These are phyloP conservation scores for Phaethon lepturus DNA, from an alignment of 2,113 vertebrate species.

Conservation along the genomic window DNA sequence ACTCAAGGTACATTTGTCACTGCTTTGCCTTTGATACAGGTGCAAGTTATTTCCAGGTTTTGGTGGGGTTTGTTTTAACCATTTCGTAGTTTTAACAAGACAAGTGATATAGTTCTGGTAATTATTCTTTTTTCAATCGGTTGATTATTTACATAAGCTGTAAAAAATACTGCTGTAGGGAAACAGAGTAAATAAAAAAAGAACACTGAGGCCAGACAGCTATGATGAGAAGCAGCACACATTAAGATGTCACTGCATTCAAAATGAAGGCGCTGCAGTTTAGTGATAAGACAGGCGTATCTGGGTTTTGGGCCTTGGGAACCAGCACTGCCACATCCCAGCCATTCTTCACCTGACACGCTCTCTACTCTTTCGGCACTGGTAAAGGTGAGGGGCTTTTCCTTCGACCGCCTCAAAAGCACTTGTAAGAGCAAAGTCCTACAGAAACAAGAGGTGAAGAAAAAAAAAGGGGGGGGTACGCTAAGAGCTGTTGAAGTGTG, in stretches of 20 bases:
- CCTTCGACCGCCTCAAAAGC: not conserved
- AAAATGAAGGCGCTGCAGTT: not conserved
- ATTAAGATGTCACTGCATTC: accelerated
- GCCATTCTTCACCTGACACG: accelerated
- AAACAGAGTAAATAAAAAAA: not conserved
- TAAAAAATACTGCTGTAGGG: not conserved
- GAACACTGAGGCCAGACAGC: too few relatives aligned
- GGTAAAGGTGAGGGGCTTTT: too few relatives aligned
- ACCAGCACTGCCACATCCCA: accelerated
- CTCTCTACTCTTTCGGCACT: accelerated
- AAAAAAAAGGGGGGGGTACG: accelerated
- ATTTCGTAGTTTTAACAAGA: not conserved
- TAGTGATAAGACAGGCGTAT: not conserved
- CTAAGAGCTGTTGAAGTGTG: accelerated
- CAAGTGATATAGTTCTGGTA: accelerated
- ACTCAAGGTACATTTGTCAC: not conserved
- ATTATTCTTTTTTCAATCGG: not conserved
- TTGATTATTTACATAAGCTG: not conserved
- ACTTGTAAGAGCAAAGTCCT: accelerated
- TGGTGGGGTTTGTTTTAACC: not conserved
- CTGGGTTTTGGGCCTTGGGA: accelerated
- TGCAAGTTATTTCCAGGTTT: not conserved
- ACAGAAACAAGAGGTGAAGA: too few relatives aligned
- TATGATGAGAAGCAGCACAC: too few relatives aligned
- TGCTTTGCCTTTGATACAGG: not conserved